phyloP scores from a whole-genome alignment of 1,140 invertebrate species.

The Colletes gigas region DNA sequence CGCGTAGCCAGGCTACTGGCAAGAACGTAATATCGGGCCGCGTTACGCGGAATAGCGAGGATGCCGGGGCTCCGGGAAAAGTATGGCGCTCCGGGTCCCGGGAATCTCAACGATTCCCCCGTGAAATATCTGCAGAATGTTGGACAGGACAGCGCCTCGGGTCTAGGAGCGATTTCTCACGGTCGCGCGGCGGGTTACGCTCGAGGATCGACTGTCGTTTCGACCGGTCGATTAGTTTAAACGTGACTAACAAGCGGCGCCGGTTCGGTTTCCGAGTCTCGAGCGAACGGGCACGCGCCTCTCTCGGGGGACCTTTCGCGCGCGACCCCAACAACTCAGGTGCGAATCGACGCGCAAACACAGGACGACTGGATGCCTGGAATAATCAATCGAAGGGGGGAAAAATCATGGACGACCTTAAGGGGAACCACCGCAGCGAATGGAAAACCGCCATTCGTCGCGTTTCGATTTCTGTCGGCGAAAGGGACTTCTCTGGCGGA shows the following conservation, averaged over 20 bases:
- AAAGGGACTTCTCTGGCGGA: too few relatives aligned
- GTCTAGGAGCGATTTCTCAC: slow-evolving; percentile 43
- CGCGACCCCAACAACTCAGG: slow-evolving; percentile 1
- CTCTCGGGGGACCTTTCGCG: slow-evolving; percentile 32
- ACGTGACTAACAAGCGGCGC: slow-evolving; percentile 46
- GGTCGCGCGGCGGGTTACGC: slow-evolving; percentile 15
- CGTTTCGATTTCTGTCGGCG: too few relatives aligned
- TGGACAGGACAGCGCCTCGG: slow-evolving; percentile 21
- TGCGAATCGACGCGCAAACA: not conserved
- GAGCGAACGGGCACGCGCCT: slow-evolving; percentile 57
- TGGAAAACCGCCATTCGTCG: too few relatives aligned
- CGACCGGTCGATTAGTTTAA: slow-evolving; percentile 30
- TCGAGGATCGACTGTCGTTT: slow-evolving; percentile 15
- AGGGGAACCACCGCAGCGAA: not conserved
- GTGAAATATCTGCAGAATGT: slow-evolving; percentile 57
- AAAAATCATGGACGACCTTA: not conserved
- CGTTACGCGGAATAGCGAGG: slow-evolving; percentile 51
- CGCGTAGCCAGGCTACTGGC: not conserved
- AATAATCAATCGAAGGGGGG: not conserved
- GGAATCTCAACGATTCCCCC: slow-evolving; percentile 62
- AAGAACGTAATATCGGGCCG: slow-evolving; percentile 62
- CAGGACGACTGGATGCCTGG: not conserved
- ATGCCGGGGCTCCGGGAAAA: slow-evolving; percentile 38
- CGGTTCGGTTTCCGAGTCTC: slow-evolving; percentile 54
- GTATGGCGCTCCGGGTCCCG: not conserved